phyloP scores from a whole-genome alignment of 2,113 vertebrate genomes.

The Hippocampus barbouri region DNA sequence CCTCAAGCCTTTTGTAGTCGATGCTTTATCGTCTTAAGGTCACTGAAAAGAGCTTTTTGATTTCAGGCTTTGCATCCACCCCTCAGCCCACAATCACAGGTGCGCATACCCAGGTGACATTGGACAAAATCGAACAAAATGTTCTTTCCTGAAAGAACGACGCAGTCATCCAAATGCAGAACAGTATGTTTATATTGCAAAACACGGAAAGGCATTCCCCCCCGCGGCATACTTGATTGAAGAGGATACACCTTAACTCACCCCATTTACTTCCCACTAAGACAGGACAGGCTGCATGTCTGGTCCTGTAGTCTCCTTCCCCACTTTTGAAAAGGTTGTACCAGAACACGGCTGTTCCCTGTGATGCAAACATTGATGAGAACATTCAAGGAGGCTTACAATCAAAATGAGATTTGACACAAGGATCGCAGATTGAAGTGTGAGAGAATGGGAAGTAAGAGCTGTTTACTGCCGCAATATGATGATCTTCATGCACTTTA shows the following conservation, averaged over 20 bases:
- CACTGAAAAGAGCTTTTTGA: too few relatives aligned
- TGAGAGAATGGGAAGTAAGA: background rate
- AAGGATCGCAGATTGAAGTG: background rate
- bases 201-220: background rate
- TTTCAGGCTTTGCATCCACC: background rate
- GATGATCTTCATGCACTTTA: background rate
- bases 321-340: conserved; percentile 93
- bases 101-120: background rate
- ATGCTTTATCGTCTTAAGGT: too few relatives aligned
- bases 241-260: conserved; percentile 54
- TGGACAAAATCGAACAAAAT: background rate
- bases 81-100: background rate
- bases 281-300: conserved; percentile 94
- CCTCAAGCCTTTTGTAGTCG: too few relatives aligned
- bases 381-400: background rate
- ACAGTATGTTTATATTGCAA: background rate
- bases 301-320: conserved; percentile 92
- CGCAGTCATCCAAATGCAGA: background rate
- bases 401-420: background rate
- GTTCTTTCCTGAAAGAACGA: background rate
- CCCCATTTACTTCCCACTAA: conserved; percentile 98
- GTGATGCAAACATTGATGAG: conserved; percentile 17
- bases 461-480: background rate
- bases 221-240: background rate
- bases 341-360: conserved; percentile 98